phyloP scores from a whole-genome alignment of 2,113 vertebrate species.

The Ophiodon elongatus region DNA sequence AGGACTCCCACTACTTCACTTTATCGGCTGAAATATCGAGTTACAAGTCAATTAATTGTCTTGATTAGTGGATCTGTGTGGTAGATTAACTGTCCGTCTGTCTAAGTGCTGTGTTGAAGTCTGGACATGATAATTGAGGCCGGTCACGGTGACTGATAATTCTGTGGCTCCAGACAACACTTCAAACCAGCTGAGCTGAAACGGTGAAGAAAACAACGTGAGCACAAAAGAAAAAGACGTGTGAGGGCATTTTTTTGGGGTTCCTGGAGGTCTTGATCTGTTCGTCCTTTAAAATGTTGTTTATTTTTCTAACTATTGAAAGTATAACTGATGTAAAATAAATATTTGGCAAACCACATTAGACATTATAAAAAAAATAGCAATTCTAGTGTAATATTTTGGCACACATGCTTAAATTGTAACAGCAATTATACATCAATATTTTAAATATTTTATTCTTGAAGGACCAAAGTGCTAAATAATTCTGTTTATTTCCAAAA shows the following conservation, averaged over 20 bases:
- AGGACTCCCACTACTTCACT: constrained; percentile 21
- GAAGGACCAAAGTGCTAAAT: constrained; percentile 42
- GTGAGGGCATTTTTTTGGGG: background rate
- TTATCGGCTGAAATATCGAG: constrained; percentile 47
- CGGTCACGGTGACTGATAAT: constrained; percentile 48
- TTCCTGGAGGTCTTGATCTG: background rate
- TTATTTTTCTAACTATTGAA: background rate
- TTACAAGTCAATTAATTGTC: constrained; percentile 69
- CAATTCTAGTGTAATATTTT: background rate
- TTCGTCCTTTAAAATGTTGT: constrained; percentile 1
- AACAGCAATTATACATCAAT: constrained; percentile 8
- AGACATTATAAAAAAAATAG: background rate
- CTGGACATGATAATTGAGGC: constrained; percentile 51
- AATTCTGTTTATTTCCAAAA: constrained; percentile 65
- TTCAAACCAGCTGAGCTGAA: constrained; percentile 74
- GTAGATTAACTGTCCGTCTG: constrained; percentile 52
- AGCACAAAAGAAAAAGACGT: constrained; percentile 19
- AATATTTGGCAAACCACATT: background rate
- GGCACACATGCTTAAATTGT: background rate
- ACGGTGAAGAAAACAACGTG: constrained; percentile 14
- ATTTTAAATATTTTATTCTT: constrained; percentile 52
- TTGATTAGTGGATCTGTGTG: constrained; percentile 59
- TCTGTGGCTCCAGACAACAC: constrained; percentile 76
- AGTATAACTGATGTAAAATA: background rate
- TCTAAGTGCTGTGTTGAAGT: constrained; percentile 55